These are phyloP conservation scores for Drosophila pachea DNA, from an alignment of 1,140 invertebrate genomes.

Conservation along the genomic window DNA sequence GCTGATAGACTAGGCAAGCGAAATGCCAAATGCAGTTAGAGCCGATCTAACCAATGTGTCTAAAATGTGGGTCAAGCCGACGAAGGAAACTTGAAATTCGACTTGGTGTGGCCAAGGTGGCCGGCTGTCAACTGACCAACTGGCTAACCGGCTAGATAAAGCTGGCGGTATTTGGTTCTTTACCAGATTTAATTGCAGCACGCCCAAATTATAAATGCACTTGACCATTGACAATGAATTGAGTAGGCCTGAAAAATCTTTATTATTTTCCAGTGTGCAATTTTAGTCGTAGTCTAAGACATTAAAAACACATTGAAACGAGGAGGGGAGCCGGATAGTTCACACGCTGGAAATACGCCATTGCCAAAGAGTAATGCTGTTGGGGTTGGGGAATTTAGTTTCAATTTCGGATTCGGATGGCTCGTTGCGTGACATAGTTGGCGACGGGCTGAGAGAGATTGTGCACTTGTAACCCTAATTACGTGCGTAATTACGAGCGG, in stretches of 20 bases:
- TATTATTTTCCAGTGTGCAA: conserved; percentile 23
- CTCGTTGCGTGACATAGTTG: conserved; percentile 31
- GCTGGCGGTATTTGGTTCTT: conserved; percentile 59
- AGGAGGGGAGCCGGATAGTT: conserved; percentile 1
- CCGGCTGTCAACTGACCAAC: conserved; percentile 15
- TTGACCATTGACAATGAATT: conserved; percentile 67
- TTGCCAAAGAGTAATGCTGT: conserved; percentile 14
- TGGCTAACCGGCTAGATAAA: conserved; percentile 16
- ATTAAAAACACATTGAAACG: conserved; percentile 28
- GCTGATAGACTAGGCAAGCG: conserved; percentile 43
- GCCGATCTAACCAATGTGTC: conserved; percentile 55
- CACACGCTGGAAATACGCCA: conserved; percentile 31
- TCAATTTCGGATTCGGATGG: conserved; percentile 25
- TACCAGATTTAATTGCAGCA: conserved; percentile 48
- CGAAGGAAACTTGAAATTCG: conserved; percentile 72
- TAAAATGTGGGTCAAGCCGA: conserved; percentile 65
- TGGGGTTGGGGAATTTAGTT: not conserved
- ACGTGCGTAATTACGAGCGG: conserved; percentile 50
- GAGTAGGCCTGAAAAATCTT: conserved; percentile 25
- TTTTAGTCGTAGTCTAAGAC: conserved; percentile 39
- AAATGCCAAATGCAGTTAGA: conserved; percentile 64
- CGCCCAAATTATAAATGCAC: conserved; percentile 44
- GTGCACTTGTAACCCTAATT: conserved; percentile 61
- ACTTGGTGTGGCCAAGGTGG: conserved; percentile 41
- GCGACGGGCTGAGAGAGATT: conserved; percentile 51